phyloP scores from a whole-genome alignment of 2,888 invertebrate species.

The Pseudococcus longispinus region DNA sequence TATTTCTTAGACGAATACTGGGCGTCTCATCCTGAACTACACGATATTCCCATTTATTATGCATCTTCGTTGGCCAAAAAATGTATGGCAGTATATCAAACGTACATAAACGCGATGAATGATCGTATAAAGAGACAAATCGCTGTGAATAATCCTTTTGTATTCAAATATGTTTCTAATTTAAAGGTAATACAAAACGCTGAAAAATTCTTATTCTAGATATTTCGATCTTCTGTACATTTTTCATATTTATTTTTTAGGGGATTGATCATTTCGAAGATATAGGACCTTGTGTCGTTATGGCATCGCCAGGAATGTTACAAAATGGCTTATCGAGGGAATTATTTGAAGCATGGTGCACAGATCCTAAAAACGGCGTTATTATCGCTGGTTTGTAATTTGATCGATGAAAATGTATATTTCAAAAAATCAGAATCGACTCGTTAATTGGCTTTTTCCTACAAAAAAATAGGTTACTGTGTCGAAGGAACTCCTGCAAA shows the following conservation, averaged over 20 bases:
- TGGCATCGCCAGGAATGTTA: slow-evolving; percentile 99
- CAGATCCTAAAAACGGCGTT: slow-evolving; percentile 96
- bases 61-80: slow-evolving; percentile 99
- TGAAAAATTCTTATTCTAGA: not conserved
- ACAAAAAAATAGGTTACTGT: slow-evolving; percentile 57
- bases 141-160: slow-evolving; percentile 97
- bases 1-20: slow-evolving; percentile 88
- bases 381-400: slow-evolving; percentile 84
- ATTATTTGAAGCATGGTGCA: slow-evolving; percentile 98
- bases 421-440: not conserved
- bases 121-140: slow-evolving; percentile 95
- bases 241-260: slow-evolving; percentile 63
- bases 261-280: slow-evolving; percentile 99
- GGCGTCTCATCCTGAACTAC: slow-evolving; percentile 95
- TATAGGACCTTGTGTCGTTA: slow-evolving; percentile 98
- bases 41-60: slow-evolving; percentile 99
- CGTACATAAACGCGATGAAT: slow-evolving; percentile 99
- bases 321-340: slow-evolving; percentile 97
- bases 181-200: slow-evolving; percentile 70
- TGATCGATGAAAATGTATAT: slow-evolving; percentile 52
- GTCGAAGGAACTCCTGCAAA: slow-evolving; percentile 78
- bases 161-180: slow-evolving; percentile 96
- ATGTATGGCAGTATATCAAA: slow-evolving; percentile 99
- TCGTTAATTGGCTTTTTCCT: not conserved
- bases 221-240: not conserved